These are phyloP conservation scores for Probaryconus sp. DNA, from an alignment of 1,140 invertebrate species.

Conservation along the genomic window DNA sequence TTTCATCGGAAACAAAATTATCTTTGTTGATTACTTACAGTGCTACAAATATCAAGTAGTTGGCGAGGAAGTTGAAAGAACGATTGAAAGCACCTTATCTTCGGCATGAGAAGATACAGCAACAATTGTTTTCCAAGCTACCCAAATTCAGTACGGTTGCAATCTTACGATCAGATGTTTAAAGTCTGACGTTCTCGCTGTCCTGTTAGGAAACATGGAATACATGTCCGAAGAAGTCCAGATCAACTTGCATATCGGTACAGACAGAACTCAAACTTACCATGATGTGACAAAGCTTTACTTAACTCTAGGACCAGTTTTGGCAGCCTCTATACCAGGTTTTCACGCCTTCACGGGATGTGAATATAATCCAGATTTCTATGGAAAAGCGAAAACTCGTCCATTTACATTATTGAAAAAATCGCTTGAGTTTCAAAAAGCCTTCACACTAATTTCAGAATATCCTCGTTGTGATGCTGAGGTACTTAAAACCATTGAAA, in stretches of 20 bases:
- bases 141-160: conserved; percentile 47
- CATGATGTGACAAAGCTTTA: neutral
- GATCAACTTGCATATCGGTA: conserved; percentile 1
- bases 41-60: conserved; percentile 31
- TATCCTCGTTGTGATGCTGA: neutral
- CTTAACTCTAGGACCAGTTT: conserved; percentile 1
- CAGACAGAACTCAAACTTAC: no score
- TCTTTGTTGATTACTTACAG: conserved; percentile 37
- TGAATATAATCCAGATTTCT: conserved; percentile 24
- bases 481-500: conserved; percentile 36
- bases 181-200: conserved; percentile 61
- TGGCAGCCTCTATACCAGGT: conserved; percentile 4
- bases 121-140: conserved; percentile 64
- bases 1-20: conserved; percentile 51
- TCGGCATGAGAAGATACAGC: conserved; percentile 65
- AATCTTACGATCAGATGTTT: conserved; percentile 57
- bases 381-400: conserved; percentile 26
- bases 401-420: conserved; percentile 7
- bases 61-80: conserved; percentile 34
- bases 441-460: neutral
- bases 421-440: neutral
- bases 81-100: conserved; percentile 20
- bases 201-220: conserved; percentile 62
- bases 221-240: neutral
- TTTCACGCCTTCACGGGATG: conserved; percentile 25